Evolutionary conservation across 1,140 invertebrate genomes (phyloP).

Genomic region (Phenacoccus solenopsis): DNA sequence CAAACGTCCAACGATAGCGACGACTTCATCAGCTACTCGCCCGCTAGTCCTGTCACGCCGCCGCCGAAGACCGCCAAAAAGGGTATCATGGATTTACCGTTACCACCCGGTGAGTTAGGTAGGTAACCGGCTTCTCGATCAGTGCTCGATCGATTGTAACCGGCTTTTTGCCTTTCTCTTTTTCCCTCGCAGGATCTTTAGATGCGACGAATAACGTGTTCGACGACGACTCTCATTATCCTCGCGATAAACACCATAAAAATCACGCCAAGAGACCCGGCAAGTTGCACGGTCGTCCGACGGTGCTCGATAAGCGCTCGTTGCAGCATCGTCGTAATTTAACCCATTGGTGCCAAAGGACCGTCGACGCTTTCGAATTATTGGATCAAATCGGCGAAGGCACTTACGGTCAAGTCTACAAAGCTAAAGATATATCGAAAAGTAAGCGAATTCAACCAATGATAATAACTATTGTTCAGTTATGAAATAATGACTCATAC

Average conservation of each 20-base stretch:
- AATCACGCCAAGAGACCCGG: not conserved
- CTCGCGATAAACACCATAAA: not conserved
- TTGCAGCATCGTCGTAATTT: constrained; percentile 10
- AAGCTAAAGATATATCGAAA: constrained; percentile 77
- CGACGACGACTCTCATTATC: not conserved
- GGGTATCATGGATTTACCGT: constrained; percentile 7
- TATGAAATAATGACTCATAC: no score
- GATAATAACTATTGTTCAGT: no score
- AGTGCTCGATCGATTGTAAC: not conserved
- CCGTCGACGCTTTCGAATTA: constrained; percentile 65
- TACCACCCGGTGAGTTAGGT: not conserved
- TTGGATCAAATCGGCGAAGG: constrained; percentile 97
- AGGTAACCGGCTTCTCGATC: not conserved
- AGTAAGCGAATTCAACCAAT: constrained; percentile 35
- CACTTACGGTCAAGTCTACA: constrained; percentile 97
- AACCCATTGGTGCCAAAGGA: constrained; percentile 65
- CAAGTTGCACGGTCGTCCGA: not conserved
- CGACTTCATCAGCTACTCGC: not conserved
- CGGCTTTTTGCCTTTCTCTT: not conserved
- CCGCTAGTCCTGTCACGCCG: not conserved
- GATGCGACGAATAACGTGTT: not conserved
- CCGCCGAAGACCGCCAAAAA: not conserved
- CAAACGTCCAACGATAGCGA: not conserved
- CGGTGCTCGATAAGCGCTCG: not conserved
- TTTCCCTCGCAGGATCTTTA: not conserved